Conservation (phyloP, 2,797 vertebrate species). For the Phataginus tetradactyla region DNA sequence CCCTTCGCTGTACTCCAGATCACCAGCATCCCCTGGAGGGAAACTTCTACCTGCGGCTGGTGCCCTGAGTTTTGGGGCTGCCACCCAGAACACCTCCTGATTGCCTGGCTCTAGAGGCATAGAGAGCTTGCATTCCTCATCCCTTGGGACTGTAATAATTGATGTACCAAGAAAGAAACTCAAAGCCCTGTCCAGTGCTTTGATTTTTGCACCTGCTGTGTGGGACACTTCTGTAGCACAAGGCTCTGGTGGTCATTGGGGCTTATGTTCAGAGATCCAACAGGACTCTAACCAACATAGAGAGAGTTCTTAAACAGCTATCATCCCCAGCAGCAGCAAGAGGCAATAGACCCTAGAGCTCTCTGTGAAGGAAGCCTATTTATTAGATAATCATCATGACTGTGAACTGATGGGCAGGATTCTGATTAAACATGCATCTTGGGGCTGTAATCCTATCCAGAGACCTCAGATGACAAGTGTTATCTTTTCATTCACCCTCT, state of each 20-base stretch:
- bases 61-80: not conserved
- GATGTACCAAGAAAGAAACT: not conserved
- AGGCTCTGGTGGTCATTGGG: not conserved
- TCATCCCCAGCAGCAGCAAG: not conserved
- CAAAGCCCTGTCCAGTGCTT: not conserved
- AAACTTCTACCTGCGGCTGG: not conserved
- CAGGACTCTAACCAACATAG: not conserved
- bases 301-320: not conserved
- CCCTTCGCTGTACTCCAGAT: not conserved
- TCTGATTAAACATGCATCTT: not conserved
- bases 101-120: not conserved
- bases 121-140: not conserved
- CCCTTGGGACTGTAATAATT: not conserved
- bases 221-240: not conserved
- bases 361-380: not conserved
- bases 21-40: not conserved
- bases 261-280: not conserved
- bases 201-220: not conserved
- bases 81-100: not conserved
- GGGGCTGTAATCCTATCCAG: not conserved
- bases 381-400: not conserved
- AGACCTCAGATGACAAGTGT: not conserved
- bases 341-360: not conserved
- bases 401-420: not conserved
- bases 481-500: not conserved